Evolutionary conservation across 92 coral and sea anemone species (phyloP).

Genomic region (Palythoa heliodiscus): DNA sequence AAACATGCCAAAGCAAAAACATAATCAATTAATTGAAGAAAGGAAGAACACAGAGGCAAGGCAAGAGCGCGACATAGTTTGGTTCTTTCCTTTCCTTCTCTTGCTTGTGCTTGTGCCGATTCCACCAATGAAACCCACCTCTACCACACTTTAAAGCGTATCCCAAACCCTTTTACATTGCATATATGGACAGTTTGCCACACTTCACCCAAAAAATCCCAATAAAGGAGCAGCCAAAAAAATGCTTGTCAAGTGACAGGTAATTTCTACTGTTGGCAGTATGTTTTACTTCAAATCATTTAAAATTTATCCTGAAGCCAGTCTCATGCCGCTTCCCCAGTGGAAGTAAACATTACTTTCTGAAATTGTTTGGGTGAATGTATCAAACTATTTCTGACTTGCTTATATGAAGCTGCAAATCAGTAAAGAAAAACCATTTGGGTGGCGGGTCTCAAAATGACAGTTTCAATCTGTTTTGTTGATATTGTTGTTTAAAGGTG

Average conservation of each 20-base stretch:
- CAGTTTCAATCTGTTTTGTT: neutral
- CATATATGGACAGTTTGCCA: neutral
- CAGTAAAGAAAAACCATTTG: neutral
- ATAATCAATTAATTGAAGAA: neutral
- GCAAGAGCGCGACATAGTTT: neutral
- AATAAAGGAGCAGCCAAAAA: neutral
- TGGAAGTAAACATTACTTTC: neutral
- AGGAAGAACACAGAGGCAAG: neutral
- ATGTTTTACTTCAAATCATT: neutral
- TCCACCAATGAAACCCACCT: neutral
- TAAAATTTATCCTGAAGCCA: neutral
- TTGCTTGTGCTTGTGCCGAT: neutral
- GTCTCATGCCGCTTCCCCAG: neutral
- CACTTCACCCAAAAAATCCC: neutral
- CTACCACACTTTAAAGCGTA: neutral
- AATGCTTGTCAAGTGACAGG: neutral
- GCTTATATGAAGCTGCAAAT: neutral
- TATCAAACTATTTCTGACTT: neutral
- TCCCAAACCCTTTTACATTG: neutral
- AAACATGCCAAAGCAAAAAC: neutral
- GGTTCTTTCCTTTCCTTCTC: neutral
- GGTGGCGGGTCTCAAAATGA: neutral
- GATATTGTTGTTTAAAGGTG: neutral
- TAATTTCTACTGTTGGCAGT: neutral
- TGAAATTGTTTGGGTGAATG: neutral